Base-by-base conservation (phyloP, 2,113 vertebrate genomes). In the Ascaphus truei region DNA sequence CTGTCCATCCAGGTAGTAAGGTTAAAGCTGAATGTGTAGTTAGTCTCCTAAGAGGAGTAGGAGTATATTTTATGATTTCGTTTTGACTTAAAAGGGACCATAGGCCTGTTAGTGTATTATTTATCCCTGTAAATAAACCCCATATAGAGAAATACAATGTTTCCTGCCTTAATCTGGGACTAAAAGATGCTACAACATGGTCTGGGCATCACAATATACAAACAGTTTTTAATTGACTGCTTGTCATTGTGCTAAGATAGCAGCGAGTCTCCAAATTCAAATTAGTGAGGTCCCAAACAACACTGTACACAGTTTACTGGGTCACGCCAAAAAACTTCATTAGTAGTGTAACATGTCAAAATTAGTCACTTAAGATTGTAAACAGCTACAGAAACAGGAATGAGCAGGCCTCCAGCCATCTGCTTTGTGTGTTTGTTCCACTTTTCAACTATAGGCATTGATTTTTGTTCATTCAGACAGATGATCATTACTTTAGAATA, bases 361-460 rank as follows among this genome's bases (percentile, higher is more conserved):
- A 85, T 85, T 72, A 89, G 87, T 84, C 85, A 83, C 85, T 81
- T 81, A 85, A 80, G 85, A 81, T 73, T 80, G 82, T 84, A 84
- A 84, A 83, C 83, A 84, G 79, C 75, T 74, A 74, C 57, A 66
- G 81, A 80, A 86, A 78, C 81, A 86, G 77, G 77, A 72, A 71
- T 0, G 58, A 77, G 80, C 76, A 69, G 77, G 75, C 81, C 66
- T 81, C 75, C 13, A 47, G 82, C 84, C 90, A 88, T 90, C 86
- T 92, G 89, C 74, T 89, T 79, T 22, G 58, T 74, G 75, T 64
- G 62, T 77, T 71, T 45, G 41, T 80, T 77, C 65, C 4, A 10
- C 30, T 73, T 75, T 69, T 77, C 79, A 81, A 74, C 81, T 62
- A 71, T 77, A 82, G 81, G 80, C 73, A 30, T 69, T 66, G 83